Evolutionary conservation across 1,140 invertebrate species (phyloP).

Genomic region (Saccostrea glomerata): DNA sequence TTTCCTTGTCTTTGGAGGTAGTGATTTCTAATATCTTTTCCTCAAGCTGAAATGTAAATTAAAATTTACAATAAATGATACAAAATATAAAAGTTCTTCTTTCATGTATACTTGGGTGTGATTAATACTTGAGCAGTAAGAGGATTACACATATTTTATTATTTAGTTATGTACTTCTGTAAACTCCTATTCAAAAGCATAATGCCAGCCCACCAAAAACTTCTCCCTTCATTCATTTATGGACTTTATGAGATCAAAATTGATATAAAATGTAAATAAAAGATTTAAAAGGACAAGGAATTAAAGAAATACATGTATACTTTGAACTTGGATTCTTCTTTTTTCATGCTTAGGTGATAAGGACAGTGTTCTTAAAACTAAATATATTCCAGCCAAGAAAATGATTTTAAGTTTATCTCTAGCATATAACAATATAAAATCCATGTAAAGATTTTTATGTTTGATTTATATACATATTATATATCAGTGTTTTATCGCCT

Average conservation of each 20-base stretch:
- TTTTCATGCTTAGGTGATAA: too few species aligned
- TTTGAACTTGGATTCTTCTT: too few species aligned
- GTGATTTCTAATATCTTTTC: slow-evolving; percentile 60
- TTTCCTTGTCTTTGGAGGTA: slow-evolving; percentile 67
- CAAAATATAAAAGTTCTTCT: slow-evolving; percentile 4
- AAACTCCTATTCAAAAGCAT: background rate
- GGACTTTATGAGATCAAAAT: background rate
- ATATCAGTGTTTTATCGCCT: background rate
- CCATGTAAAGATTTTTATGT: too few species aligned
- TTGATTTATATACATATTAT: background rate
- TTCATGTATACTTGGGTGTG: background rate
- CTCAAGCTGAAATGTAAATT: slow-evolving; percentile 60
- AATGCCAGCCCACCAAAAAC: background rate
- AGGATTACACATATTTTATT: background rate
- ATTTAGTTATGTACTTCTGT: background rate
- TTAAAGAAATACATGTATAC: background rate
- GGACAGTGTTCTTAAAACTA: too few species aligned
- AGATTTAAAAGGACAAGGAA: background rate
- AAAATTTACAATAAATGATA: slow-evolving; percentile 21
- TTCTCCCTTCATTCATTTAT: slow-evolving; percentile 1
- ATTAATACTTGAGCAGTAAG: background rate
- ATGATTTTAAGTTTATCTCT: too few species aligned
- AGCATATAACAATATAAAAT: too few species aligned
- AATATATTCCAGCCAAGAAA: too few species aligned
- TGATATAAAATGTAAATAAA: background rate